A percentile compares a stretch with the other conserved stretches of the same genome.
Evolutionary conservation across 2,888 invertebrate species (phyloP).

Genomic region (Orthosia incerta): DNA sequence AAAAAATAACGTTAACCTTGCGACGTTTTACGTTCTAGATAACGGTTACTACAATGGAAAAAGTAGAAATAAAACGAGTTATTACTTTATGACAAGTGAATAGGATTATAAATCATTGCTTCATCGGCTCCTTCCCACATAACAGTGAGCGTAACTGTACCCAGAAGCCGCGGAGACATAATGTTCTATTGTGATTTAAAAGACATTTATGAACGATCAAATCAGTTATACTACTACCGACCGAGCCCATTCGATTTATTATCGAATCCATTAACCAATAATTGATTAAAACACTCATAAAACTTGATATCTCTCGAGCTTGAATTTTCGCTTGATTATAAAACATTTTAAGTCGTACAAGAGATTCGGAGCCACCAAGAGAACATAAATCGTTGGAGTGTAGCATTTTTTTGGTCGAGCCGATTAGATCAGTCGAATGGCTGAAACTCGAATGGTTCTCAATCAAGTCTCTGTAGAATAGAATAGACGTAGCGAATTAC

Average conservation of each 20-base stretch:
- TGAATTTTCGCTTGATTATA: slow-evolving; percentile 40
- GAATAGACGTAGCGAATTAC: slow-evolving; percentile 38
- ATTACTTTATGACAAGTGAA: slow-evolving; percentile 62
- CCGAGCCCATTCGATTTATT: slow-evolving; percentile 38
- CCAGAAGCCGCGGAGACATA: slow-evolving; percentile 35
- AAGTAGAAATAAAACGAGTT: slow-evolving; percentile 34
- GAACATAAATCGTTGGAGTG: slow-evolving; percentile 40
- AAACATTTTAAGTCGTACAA: slow-evolving; percentile 37
- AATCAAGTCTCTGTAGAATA: slow-evolving; percentile 48
- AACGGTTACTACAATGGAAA: slow-evolving; percentile 36
- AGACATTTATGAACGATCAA: slow-evolving; percentile 57
- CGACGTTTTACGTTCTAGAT: slow-evolving; percentile 22
- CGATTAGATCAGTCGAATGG: slow-evolving; percentile 53
- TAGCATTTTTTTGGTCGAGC: slow-evolving; percentile 48
- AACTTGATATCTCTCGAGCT: slow-evolving; percentile 41
- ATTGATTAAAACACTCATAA: slow-evolving; percentile 54
- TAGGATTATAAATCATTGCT: slow-evolving; percentile 57
- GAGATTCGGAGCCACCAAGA: slow-evolving; percentile 33
- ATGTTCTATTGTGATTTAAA: slow-evolving; percentile 64
- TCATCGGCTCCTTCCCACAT: slow-evolving; percentile 55
- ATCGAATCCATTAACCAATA: slow-evolving; percentile 52
- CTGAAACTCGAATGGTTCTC: slow-evolving; percentile 56
- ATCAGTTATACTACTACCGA: slow-evolving; percentile 40
- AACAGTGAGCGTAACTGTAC: slow-evolving; percentile 43
- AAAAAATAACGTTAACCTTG: slow-evolving; percentile 43